Percentiles rank a stretch among this genome's conserved stretches.
Evolutionary conservation across 2,797 vertebrate species (phyloP).

Genomic region (Enteromius trimaculatus): DNA sequence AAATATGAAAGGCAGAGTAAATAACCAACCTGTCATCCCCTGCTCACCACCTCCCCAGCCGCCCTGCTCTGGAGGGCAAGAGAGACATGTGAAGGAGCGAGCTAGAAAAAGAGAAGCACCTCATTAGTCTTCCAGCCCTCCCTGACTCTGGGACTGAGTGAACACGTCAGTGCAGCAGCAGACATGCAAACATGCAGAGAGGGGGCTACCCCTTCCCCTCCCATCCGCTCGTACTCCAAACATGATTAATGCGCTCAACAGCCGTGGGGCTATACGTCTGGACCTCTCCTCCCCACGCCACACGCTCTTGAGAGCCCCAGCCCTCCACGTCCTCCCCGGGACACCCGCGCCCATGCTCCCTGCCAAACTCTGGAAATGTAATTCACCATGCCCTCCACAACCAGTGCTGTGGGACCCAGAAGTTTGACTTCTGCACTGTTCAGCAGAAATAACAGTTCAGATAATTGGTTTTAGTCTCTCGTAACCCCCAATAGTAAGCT

Average conservation of each 20-base stretch:
- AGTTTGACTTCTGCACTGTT: conserved; percentile 42
- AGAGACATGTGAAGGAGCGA: conserved; percentile 64
- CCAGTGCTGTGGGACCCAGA: conserved; percentile 30
- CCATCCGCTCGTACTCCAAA: conserved; percentile 52
- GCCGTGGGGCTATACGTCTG: conserved; percentile 68
- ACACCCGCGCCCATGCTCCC: conserved; percentile 43
- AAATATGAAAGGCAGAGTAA: conserved; percentile 75
- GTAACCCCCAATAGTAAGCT: conserved; percentile 35
- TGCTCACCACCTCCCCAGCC: conserved; percentile 60
- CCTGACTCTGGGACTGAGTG: conserved; percentile 70
- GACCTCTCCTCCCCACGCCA: conserved; percentile 27
- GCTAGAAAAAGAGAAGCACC: conserved; percentile 72
- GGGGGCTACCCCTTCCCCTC: conserved; percentile 47
- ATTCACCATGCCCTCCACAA: conserved; percentile 46
- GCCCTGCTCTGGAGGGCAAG: conserved; percentile 44
- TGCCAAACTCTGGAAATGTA: conserved; percentile 45
- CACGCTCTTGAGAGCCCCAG: conserved; percentile 36
- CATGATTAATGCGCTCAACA: conserved; percentile 80
- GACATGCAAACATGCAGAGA: conserved; percentile 61
- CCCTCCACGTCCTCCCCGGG: conserved; percentile 31
- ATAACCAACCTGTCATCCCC: conserved; percentile 77
- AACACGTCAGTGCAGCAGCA: conserved; percentile 73
- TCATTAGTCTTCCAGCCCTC: conserved; percentile 79
- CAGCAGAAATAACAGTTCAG: conserved; percentile 38
- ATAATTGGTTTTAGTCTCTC: conserved; percentile 53